phyloP scores from a whole-genome alignment of 2,113 vertebrate species.

The Cnemophilus loriae region DNA sequence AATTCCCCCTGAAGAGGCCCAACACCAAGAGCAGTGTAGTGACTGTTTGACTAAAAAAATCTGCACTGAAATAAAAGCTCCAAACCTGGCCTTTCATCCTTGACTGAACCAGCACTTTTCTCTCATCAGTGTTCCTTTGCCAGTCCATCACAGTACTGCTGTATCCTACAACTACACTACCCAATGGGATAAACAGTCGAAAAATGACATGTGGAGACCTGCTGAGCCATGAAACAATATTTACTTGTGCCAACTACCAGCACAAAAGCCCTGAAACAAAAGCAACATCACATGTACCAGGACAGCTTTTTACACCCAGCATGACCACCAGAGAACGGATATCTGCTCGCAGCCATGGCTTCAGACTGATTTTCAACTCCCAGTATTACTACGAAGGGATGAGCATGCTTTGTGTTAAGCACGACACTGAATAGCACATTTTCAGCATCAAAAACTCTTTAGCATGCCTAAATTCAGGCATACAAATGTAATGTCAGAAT shows the following conservation, averaged over 20 bases:
- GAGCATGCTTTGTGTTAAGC: background rate
- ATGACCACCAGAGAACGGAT: background rate
- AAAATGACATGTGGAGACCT: background rate
- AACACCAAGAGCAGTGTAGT: background rate
- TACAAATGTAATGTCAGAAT: background rate
- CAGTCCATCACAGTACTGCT: background rate
- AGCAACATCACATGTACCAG: background rate
- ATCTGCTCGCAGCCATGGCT: background rate
- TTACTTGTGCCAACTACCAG: background rate
- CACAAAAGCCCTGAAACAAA: slow-evolving; percentile 9
- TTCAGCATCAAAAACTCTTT: background rate
- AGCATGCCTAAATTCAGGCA: background rate
- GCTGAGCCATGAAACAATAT: slow-evolving; percentile 3
- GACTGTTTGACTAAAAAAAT: background rate
- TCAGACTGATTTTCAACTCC: background rate
- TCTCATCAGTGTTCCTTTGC: background rate
- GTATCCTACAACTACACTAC: background rate
- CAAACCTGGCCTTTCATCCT: background rate
- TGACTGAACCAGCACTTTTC: background rate
- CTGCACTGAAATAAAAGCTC: background rate
- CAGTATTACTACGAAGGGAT: background rate
- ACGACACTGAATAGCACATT: background rate
- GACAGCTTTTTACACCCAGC: background rate
- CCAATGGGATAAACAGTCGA: background rate
- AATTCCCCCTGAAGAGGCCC: rapidly evolving